These are phyloP conservation scores for Podarcis siculus DNA, from an alignment of 2,797 vertebrate species.

Conservation along the genomic window DNA sequence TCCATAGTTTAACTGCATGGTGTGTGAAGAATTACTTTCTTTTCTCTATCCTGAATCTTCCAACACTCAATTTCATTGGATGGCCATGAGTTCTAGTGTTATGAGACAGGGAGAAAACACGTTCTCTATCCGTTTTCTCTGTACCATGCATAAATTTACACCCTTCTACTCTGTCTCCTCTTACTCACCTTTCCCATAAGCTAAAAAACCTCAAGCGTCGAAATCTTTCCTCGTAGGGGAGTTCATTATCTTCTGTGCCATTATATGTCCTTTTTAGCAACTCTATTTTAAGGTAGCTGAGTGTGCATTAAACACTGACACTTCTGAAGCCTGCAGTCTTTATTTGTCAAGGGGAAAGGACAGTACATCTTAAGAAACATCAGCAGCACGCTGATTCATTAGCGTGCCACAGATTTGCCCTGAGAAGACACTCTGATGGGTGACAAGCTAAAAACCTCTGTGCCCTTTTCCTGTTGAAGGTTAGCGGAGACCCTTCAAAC, in stretches of 20 bases:
- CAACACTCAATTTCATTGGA: no score
- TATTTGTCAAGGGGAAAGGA: constrained; percentile 40
- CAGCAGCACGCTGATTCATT: neutral
- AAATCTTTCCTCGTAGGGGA: neutral
- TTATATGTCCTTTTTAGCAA: neutral
- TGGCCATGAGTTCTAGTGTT: no score
- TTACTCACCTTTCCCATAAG: no score
- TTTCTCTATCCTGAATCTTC: no score
- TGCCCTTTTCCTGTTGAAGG: constrained; percentile 28
- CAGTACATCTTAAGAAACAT: constrained; percentile 30
- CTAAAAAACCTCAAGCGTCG: no score
- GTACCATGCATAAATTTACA: no score
- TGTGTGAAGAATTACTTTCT: no score
- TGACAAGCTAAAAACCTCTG: constrained; percentile 37
- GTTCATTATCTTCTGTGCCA: neutral
- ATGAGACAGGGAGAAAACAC: no score
- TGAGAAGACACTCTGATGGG: constrained; percentile 15
- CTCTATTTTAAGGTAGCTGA: constrained; percentile 11
- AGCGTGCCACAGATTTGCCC: neutral
- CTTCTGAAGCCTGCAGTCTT: constrained; percentile 30
- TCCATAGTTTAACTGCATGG: no score
- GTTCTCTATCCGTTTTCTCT: no score
- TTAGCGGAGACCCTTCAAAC: constrained; percentile 24
- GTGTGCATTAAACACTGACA: constrained; percentile 19
- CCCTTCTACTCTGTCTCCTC: no score